A percentile compares a stretch with the other conserved stretches of the same genome.
These are phyloP conservation scores for Babyrousa celebensis DNA, from an alignment of 2,797 vertebrate species.

Conservation along the genomic window DNA sequence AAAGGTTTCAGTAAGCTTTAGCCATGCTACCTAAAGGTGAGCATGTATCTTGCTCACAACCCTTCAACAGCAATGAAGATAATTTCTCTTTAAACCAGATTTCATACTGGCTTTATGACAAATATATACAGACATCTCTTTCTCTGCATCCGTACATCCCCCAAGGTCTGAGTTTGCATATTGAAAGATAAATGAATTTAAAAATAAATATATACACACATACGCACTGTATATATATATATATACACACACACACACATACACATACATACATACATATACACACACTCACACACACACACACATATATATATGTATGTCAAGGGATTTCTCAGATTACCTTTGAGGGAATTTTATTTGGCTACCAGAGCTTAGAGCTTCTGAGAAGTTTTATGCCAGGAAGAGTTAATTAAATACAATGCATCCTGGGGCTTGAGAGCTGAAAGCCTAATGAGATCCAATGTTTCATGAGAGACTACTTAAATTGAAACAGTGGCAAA, in stretches of 20 bases:
- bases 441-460: constrained; percentile 84
- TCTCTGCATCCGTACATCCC: background rate
- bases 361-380: constrained; percentile 62
- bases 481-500: constrained; percentile 80
- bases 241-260: too few relatives aligned
- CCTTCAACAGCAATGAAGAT: constrained; percentile 35
- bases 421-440: constrained; percentile 81
- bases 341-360: constrained; percentile 82
- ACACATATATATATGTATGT: background rate
- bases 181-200: constrained; percentile 60
- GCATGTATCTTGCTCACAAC: constrained; percentile 50
- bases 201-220: background rate
- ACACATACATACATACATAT: background rate
- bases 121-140: constrained; percentile 13
- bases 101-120: constrained; percentile 55
- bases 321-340: constrained; percentile 68
- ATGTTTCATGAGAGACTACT: constrained; percentile 85
- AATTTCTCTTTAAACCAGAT: constrained; percentile 44
- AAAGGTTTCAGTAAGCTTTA: constrained; percentile 40
- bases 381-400: constrained; percentile 82
- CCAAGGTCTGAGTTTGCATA: constrained; percentile 59
- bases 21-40: constrained; percentile 27
- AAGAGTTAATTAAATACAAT: constrained; percentile 88
- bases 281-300: too few relatives aligned
- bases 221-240: too few relatives aligned